phyloP scores from a whole-genome alignment of 2,113 vertebrate genomes.

The Corythoichthys haematopterus region DNA sequence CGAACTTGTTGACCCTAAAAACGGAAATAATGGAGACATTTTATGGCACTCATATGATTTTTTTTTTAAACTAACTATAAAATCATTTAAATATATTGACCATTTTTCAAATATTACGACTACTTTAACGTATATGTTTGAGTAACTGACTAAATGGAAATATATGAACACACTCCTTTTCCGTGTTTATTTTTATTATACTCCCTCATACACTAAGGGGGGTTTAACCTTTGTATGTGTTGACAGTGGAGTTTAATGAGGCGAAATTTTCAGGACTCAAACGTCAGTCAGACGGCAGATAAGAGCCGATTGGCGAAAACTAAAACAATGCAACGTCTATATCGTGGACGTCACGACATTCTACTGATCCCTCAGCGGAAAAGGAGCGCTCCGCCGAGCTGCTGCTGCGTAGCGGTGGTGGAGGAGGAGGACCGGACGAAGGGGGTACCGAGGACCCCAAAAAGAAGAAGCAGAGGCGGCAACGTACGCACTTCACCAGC shows the following conservation, averaged over 20 bases:
- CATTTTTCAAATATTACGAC: no score
- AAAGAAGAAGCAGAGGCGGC: constrained; percentile 93
- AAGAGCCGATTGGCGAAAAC: neutral
- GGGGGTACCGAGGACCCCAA: constrained; percentile 86
- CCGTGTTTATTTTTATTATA: no score
- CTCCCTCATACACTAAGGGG: neutral
- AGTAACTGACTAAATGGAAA: no score
- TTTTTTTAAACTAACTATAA: no score
- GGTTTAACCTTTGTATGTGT: constrained; percentile 47
- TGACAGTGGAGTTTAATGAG: constrained; percentile 44
- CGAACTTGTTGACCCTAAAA: no score
- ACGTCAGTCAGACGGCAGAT: neutral
- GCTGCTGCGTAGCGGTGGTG: constrained; percentile 72
- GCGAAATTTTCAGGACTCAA: constrained; percentile 28
- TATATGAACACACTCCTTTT: no score
- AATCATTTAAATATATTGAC: no score
- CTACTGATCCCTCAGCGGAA: neutral
- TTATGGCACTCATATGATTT: no score
- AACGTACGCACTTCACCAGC: constrained; percentile 96
- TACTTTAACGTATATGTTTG: no score
- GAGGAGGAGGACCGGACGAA: constrained; percentile 70
- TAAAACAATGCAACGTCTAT: no score
- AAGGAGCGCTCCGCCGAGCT: neutral
- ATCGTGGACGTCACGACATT: neutral
- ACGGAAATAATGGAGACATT: no score